Evolutionary conservation across 1,140 invertebrate genomes (phyloP).

Genomic region (Venturia canescens): DNA sequence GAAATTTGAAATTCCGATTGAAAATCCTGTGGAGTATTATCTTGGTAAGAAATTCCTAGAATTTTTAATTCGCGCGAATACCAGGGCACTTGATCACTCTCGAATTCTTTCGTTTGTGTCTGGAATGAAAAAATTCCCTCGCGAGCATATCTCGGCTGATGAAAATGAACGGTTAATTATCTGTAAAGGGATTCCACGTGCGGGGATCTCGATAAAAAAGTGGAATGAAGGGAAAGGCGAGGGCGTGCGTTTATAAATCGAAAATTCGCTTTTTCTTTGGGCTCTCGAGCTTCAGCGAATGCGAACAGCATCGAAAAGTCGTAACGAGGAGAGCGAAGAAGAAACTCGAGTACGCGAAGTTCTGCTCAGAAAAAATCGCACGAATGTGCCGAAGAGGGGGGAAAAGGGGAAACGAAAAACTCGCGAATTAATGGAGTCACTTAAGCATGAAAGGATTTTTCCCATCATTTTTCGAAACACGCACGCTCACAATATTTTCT

Average conservation of each 20-base stretch:
- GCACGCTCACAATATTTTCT: neutral
- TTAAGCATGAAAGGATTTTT: neutral
- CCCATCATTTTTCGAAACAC: neutral
- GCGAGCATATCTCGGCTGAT: neutral
- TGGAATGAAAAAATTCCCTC: neutral
- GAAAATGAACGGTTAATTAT: conserved; percentile 7
- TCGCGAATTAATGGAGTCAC: neutral
- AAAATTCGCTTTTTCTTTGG: no score
- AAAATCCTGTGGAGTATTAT: no score
- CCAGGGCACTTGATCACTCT: neutral
- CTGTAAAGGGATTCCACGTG: neutral
- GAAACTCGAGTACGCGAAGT: neutral
- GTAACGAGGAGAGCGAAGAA: no score
- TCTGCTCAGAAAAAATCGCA: neutral
- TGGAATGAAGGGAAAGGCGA: neutral
- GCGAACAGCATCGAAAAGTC: no score
- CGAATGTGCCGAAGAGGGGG: neutral
- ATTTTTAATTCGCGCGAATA: neutral
- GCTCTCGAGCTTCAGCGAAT: no score
- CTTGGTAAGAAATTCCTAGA: no score
- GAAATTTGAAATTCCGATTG: no score
- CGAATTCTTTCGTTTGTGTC: neutral
- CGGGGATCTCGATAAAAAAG: no score
- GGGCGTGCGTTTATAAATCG: no score
- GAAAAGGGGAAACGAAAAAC: neutral